These are phyloP conservation scores for Uloborus diversus DNA, from an alignment of 1,140 invertebrate species.

Conservation along the genomic window DNA sequence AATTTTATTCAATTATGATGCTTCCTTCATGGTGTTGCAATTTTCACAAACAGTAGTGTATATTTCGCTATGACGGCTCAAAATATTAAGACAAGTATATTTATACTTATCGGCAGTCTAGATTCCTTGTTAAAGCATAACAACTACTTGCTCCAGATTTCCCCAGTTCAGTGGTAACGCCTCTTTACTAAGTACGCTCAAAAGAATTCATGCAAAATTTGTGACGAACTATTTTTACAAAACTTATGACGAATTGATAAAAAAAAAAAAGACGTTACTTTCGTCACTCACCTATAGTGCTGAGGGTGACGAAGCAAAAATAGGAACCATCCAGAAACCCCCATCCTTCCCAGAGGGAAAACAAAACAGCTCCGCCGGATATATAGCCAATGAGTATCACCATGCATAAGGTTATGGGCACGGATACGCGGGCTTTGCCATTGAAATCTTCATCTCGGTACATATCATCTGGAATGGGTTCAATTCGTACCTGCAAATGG, in stretches of 20 bases:
- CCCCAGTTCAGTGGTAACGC: background rate
- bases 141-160: background rate
- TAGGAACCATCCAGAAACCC: slow-evolving; percentile 64
- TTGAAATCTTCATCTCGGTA: slow-evolving; percentile 43
- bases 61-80: too few species aligned
- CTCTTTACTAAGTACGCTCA: background rate
- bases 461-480: slow-evolving; percentile 17
- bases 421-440: slow-evolving; percentile 55
- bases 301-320: slow-evolving; percentile 61
- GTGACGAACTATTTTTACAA: background rate
- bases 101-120: too few species aligned
- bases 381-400: slow-evolving; percentile 60
- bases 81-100: too few species aligned
- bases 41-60: too few species aligned
- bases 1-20: too few species aligned
- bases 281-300: slow-evolving; percentile 65
- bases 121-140: background rate
- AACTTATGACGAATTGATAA: background rate
- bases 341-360: slow-evolving; percentile 66
- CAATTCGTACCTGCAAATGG: slow-evolving; percentile 25
- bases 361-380: slow-evolving; percentile 65
- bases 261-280: background rate
- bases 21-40: too few species aligned
- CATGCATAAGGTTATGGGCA: slow-evolving; percentile 60
- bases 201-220: background rate